These are phyloP conservation scores for Corythaixoides concolor DNA, from an alignment of 2,113 vertebrate genomes.

Conservation along the genomic window DNA sequence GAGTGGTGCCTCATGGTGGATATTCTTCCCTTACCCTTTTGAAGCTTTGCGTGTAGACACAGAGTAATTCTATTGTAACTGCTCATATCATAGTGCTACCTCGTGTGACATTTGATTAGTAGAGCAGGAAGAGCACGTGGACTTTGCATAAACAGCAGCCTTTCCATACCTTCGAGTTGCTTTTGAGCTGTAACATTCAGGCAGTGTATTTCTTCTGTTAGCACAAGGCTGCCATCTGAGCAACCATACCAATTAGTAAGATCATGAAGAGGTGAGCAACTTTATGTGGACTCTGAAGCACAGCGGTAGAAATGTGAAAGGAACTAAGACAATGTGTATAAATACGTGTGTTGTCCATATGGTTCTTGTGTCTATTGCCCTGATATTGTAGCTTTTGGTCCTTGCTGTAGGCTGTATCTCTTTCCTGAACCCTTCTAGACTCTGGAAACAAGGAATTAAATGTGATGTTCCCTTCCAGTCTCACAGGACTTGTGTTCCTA, in stretches of 20 bases:
- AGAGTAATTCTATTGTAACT: background rate
- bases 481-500: background rate
- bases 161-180: background rate
- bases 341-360: rapidly evolving
- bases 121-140: background rate
- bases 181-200: background rate
- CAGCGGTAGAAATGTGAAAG: background rate
- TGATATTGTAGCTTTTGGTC: background rate
- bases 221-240: background rate
- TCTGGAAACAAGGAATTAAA: background rate
- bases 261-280: background rate
- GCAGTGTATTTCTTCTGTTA: background rate
- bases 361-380: background rate
- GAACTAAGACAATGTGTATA: background rate
- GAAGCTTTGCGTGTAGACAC: background rate
- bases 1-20: background rate
- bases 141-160: background rate
- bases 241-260: background rate
- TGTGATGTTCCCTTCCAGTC: background rate
- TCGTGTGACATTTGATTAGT: background rate
- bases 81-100: background rate
- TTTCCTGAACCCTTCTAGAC: background rate
- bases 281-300: background rate
- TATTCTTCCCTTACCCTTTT: background rate
- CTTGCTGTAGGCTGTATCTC: background rate